These are phyloP conservation scores for Hoplostethus atlanticus DNA, from an alignment of 2,797 vertebrate genomes.

Conservation along the genomic window DNA sequence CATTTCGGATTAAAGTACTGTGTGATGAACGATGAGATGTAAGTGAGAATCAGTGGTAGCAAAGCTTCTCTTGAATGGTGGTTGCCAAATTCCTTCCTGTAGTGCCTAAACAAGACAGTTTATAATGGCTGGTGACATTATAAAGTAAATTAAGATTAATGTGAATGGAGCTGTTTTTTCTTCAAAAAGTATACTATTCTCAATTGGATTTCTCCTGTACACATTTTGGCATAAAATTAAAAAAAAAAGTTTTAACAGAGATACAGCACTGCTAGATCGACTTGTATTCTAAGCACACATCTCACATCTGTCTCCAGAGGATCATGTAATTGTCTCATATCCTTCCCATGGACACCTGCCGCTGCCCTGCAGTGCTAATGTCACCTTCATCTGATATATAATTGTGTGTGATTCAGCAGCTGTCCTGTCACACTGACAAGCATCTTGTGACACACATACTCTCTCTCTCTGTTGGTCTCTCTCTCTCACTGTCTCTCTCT, in stretches of 20 bases:
- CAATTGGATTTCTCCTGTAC: background rate
- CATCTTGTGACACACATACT: slow-evolving; percentile 44
- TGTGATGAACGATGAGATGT: background rate
- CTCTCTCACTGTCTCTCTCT: slow-evolving; percentile 13
- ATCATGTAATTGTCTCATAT: slow-evolving; percentile 52
- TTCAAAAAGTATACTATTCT: background rate
- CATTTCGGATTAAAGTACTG: background rate
- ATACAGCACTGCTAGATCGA: background rate
- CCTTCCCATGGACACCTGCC: slow-evolving; percentile 57
- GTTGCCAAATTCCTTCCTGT: background rate
- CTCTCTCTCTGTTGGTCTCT: slow-evolving; percentile 9
- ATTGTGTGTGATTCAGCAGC: slow-evolving; percentile 62
- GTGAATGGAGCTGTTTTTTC: background rate
- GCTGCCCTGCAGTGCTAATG: slow-evolving; percentile 61
- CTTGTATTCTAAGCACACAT: slow-evolving; percentile 9
- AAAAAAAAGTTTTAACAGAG: background rate
- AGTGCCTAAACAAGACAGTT: background rate
- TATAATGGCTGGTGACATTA: background rate
- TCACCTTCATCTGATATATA: slow-evolving; percentile 72
- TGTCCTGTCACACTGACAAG: slow-evolving; percentile 61
- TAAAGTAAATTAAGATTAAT: background rate
- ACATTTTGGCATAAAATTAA: background rate
- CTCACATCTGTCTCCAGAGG: slow-evolving; percentile 47
- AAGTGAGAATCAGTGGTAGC: background rate
- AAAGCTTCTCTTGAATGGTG: background rate